Percentiles rank a stretch among this genome's conserved stretches.
Evolutionary conservation across 2,113 vertebrate genomes (phyloP).

Genomic region (Chlamydotis undulata): DNA sequence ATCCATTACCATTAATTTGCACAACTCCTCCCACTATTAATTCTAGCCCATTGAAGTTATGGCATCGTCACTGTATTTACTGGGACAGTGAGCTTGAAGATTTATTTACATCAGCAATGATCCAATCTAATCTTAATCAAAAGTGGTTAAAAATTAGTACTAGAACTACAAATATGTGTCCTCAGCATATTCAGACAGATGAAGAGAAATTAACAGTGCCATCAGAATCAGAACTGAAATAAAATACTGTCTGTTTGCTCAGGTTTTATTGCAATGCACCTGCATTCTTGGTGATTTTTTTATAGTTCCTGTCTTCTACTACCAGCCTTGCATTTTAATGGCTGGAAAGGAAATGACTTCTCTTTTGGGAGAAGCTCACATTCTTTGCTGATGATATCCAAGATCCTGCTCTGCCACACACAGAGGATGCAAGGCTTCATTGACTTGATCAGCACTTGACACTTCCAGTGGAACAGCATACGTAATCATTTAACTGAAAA

Average conservation of each 20-base stretch:
- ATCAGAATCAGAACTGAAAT: background rate
- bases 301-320: background rate
- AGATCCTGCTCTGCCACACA: background rate
- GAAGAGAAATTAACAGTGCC: background rate
- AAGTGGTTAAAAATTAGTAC: background rate
- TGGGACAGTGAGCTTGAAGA: background rate
- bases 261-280: background rate
- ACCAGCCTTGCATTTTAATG: background rate
- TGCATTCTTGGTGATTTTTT: background rate
- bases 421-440: rapidly evolving
- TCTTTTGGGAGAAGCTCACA: background rate
- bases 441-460: background rate
- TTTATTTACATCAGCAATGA: background rate
- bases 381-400: background rate
- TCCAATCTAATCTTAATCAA: background rate
- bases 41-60: background rate
- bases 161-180: background rate
- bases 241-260: background rate
- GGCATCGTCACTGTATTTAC: background rate
- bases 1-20: background rate
- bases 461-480: rapidly evolving
- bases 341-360: background rate
- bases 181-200: background rate
- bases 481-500: background rate
- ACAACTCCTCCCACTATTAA: background rate